Evolutionary conservation across 2,888 invertebrate species (phyloP).

Genomic region (Diploptera punctata): DNA sequence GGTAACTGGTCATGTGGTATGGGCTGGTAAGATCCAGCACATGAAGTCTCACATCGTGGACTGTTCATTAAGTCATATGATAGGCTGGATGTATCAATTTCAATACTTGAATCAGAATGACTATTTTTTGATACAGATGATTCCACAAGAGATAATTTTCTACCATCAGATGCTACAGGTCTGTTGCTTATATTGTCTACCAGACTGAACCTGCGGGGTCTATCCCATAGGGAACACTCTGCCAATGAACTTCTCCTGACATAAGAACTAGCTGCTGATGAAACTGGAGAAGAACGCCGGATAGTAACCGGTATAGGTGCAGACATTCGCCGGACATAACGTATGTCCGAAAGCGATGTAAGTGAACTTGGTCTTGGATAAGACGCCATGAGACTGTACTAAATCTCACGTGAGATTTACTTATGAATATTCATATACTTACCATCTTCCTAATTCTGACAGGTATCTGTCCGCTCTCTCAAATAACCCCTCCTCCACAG

Average conservation of each 20-base stretch:
- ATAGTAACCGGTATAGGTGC: conserved; percentile 8
- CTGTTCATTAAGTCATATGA: conserved; percentile 14
- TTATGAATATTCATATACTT: conserved; percentile 49
- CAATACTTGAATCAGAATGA: conserved; percentile 14
- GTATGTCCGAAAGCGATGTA: neutral
- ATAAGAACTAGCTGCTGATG: neutral
- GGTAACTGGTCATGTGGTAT: conserved; percentile 15
- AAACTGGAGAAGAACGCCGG: neutral
- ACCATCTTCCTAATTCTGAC: conserved; percentile 74
- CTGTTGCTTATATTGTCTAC: neutral
- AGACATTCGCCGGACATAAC: conserved; percentile 1
- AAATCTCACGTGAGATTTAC: no score
- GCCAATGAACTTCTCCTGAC: neutral
- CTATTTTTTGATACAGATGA: neutral
- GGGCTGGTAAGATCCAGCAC: conserved; percentile 18
- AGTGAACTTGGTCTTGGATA: conserved; percentile 2
- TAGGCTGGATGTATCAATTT: conserved; percentile 35
- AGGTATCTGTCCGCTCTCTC: conserved; percentile 71
- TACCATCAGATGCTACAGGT: neutral
- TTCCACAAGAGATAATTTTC: conserved; percentile 20
- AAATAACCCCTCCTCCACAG: conserved; percentile 60
- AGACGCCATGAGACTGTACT: neutral
- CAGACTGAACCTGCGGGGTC: neutral
- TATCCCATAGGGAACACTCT: neutral
- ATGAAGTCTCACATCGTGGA: neutral